A percentile compares a stretch with the other conserved stretches of the same genome.
These are phyloP conservation scores for Cerastis rubricosa DNA, from an alignment of 2,888 invertebrate genomes.

Conservation along the genomic window DNA sequence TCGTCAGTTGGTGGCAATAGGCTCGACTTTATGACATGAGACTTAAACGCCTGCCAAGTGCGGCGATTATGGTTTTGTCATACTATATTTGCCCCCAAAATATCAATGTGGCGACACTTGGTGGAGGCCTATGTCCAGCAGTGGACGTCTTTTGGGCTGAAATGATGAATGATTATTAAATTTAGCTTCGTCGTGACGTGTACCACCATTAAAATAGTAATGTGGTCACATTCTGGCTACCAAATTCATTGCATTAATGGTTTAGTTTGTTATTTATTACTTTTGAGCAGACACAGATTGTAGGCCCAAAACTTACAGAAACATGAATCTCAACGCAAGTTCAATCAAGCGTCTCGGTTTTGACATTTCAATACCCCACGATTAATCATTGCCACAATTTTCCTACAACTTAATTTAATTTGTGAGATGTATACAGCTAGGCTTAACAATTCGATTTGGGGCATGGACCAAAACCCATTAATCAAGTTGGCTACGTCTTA, in stretches of 20 bases:
- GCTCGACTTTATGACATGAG: too few relatives aligned
- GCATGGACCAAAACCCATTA: conserved; percentile 28
- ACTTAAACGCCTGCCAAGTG: too few relatives aligned
- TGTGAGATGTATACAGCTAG: conserved; percentile 16
- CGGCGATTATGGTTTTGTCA: too few relatives aligned
- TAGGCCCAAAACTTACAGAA: not conserved
- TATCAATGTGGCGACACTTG: too few relatives aligned
- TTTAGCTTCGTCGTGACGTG: too few relatives aligned
- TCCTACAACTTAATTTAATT: conserved; percentile 36
- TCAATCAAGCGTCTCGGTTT: conserved; percentile 34
- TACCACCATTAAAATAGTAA: too few relatives aligned
- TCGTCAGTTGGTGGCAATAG: too few relatives aligned
- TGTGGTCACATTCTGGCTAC: not conserved
- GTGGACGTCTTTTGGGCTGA: too few relatives aligned
- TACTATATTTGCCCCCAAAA: too few relatives aligned
- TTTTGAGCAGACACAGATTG: not conserved
- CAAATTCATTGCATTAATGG: not conserved
- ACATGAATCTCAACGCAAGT: conserved; percentile 5
- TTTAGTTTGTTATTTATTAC: not conserved
- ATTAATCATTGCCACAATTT: conserved; percentile 55
- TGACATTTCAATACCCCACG: conserved; percentile 38
- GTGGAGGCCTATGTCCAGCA: too few relatives aligned
- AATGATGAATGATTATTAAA: too few relatives aligned
- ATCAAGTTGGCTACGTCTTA: conserved; percentile 45
- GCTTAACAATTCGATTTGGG: conserved; percentile 24